Percentiles rank a stretch among this genome's conserved stretches.
Evolutionary conservation across 2,113 vertebrate species (phyloP).

Genomic region (Crotalus viridis): DNA sequence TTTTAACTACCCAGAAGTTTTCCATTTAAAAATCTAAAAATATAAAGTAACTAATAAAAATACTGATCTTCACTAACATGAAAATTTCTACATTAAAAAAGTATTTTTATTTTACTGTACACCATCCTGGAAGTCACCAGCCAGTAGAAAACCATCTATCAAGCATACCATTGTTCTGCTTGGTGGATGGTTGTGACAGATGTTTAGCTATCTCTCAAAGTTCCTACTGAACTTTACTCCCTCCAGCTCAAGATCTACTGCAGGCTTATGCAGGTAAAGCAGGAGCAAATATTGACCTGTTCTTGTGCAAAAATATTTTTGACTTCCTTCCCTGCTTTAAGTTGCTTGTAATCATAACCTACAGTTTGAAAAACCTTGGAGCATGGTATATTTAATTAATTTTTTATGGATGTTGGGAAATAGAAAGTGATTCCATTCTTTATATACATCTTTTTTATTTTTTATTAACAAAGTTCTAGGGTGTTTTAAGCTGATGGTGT

Average conservation of each 20-base stretch:
- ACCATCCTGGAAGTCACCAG: not conserved
- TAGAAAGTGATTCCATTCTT: slow-evolving; percentile 56
- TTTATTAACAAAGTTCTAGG: slow-evolving; percentile 58
- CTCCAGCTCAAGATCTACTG: not conserved
- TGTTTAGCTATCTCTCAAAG: not conserved
- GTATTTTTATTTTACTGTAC: not conserved
- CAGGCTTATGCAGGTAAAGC: not conserved
- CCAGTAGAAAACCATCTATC: not conserved
- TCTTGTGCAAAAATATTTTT: not conserved
- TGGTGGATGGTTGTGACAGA: not conserved
- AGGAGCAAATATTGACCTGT: not conserved
- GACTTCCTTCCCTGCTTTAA: not conserved
- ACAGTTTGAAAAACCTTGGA: not conserved
- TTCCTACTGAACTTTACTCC: not conserved
- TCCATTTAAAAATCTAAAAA: not conserved
- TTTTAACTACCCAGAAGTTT: not conserved
- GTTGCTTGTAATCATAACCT: no score
- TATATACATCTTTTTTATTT: slow-evolving; percentile 64
- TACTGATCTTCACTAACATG: not conserved
- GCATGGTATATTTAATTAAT: not conserved
- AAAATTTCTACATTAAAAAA: not conserved
- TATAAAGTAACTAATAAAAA: not conserved
- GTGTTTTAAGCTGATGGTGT: slow-evolving; percentile 61
- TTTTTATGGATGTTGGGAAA: slow-evolving; percentile 21
- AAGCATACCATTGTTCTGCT: not conserved